phyloP scores from a whole-genome alignment of 2,888 invertebrate genomes.

The Sinelater perroti region DNA sequence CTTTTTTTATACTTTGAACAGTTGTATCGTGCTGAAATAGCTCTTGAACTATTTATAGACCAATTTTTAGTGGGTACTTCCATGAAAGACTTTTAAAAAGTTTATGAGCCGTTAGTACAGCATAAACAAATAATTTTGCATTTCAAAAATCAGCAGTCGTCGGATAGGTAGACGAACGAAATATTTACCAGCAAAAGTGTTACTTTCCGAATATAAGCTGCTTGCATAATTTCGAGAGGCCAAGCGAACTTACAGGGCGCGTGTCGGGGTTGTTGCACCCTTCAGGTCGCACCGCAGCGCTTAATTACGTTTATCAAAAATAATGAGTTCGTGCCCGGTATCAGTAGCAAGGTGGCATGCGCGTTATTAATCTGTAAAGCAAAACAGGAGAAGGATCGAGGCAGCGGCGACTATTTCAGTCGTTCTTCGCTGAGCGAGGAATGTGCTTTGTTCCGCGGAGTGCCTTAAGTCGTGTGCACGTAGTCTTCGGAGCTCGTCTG shows the following conservation, averaged over 20 bases:
- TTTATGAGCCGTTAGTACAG: too few relatives aligned
- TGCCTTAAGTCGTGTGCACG: conserved; percentile 1
- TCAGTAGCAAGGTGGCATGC: conserved; percentile 17
- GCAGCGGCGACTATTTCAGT: conserved; percentile 15
- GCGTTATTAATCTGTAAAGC: conserved; percentile 22
- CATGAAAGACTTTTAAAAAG: too few relatives aligned
- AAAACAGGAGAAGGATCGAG: conserved; percentile 22
- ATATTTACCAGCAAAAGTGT: not conserved
- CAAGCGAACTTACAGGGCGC: not conserved
- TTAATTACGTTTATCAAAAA: not conserved
- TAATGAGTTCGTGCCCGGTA: conserved; percentile 5
- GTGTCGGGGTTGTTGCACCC: not conserved
- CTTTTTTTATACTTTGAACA: too few relatives aligned
- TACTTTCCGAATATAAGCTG: not conserved
- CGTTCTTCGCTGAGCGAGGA: conserved; percentile 18
- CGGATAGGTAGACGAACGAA: too few relatives aligned
- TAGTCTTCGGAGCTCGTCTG: too few relatives aligned
- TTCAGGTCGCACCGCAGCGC: not conserved
- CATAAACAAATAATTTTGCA: too few relatives aligned
- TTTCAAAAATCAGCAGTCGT: too few relatives aligned
- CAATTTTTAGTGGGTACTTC: too few relatives aligned
- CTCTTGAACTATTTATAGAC: too few relatives aligned
- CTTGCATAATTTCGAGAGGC: not conserved
- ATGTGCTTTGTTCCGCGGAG: conserved; percentile 25
- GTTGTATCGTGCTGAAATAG: too few relatives aligned